Evolutionary conservation across 1,140 invertebrate genomes (phyloP), one percentile per base, ranked within the genome.

Genomic region (Drosophila ficusphila): DNA sequence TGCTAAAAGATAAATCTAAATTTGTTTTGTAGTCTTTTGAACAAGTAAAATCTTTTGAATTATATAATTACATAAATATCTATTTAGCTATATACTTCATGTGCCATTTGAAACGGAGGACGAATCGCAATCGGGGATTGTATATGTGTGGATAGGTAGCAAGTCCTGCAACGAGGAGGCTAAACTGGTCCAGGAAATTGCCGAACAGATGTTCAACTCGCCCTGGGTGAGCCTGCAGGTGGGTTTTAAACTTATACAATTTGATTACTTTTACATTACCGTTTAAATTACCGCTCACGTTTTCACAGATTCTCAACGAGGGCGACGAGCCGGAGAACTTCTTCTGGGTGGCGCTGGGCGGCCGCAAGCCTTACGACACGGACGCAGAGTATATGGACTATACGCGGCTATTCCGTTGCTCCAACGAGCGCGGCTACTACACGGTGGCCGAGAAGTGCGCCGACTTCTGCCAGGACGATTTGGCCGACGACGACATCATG

Each of bases 401-500:
- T 91, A 98, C 97, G 2, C 93, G 99, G 64, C 93, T 99, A 6
- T 99, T 99, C 92, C 94, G 99, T 19, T 99, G 99, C 92, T 99
- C 98, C 6, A 99, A 99, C 92, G 99, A 99, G 89, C 99, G 99
- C 91, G 99, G 99, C 18, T 99, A 99, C 92, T 99, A 99, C 90
- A 97, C 97, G 4, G 98, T 99, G 5, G 99, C 98, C 18, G 99
- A 99, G 92, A 99, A 99, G 91, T 99, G 99, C 93, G 97, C 98
- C 1, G 99, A 99, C 93, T 99, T 99, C 93, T 99, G 99, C 93
- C 99, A 99, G 96, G 99, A 99, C 92, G 99, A 99, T 93, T 93
- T 99, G 75, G 98, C 98, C 23, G 98, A 99, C 93, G 98, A 99
- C 92, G 99, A 99, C 92, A 99, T 99, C 8, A 99, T 99, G 99